Evolutionary conservation across 2,113 vertebrate species (phyloP).

Genomic region (Desmodus rotundus): DNA sequence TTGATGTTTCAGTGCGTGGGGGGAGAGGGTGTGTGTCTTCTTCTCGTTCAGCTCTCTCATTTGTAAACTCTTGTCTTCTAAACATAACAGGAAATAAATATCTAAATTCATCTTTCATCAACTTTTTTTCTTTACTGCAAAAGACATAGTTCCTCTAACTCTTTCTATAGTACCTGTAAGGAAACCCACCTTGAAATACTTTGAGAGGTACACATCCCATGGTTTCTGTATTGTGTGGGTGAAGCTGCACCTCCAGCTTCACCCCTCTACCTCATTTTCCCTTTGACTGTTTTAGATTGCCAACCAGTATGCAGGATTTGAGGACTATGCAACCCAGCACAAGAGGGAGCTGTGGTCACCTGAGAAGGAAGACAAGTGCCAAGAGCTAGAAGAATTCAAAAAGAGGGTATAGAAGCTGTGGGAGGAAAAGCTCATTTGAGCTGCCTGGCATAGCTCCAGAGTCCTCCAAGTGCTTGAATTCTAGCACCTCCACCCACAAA

Average conservation of each 20-base stretch:
- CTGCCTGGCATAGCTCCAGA: conserved; percentile 14
- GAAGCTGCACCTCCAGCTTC: no score
- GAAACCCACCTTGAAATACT: conserved; percentile 54
- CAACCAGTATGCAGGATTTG: conserved; percentile 89
- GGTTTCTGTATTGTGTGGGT: neutral
- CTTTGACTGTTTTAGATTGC: conserved; percentile 89
- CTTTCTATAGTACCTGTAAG: conserved; percentile 54
- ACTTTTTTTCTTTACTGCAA: conserved; percentile 53
- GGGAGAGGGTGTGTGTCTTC: neutral
- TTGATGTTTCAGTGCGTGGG: neutral
- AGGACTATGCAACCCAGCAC: conserved; percentile 85
- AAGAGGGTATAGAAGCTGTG: conserved; percentile 79
- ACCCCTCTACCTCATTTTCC: conserved; percentile 84
- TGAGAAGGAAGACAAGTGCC: conserved; percentile 81
- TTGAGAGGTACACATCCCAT: neutral
- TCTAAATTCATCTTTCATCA: conserved; percentile 62
- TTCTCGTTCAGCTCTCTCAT: conserved; percentile 57
- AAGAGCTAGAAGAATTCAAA: conserved; percentile 85
- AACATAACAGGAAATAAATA: conserved; percentile 62
- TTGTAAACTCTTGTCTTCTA: conserved; percentile 54
- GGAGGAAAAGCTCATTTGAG: conserved; percentile 78
- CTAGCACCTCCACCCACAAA: neutral
- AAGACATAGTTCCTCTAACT: conserved; percentile 55
- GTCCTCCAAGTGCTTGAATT: neutral
- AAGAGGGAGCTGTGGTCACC: conserved; percentile 90